phyloP scores from a whole-genome alignment of 2,888 invertebrate species.

The Crocallis elinguaria region DNA sequence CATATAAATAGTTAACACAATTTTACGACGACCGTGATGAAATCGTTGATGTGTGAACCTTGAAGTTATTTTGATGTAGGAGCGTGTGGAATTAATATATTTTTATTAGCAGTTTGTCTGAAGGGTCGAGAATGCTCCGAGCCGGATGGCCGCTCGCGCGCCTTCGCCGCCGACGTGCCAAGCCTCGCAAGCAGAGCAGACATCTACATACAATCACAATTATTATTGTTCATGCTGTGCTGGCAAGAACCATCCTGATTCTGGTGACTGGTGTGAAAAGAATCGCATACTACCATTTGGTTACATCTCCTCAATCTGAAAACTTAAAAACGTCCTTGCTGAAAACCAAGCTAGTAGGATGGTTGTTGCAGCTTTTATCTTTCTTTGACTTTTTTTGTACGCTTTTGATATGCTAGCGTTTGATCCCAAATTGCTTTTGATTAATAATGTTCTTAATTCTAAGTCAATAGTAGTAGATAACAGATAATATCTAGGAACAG shows the following conservation, averaged over 20 bases:
- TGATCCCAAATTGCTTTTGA: too few species aligned
- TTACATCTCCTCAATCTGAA: too few species aligned
- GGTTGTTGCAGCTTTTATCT: too few species aligned
- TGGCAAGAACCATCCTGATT: conserved; percentile 15
- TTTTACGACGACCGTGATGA: conserved; percentile 22
- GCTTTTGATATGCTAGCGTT: too few species aligned
- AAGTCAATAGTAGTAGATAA: too few species aligned
- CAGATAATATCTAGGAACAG: too few species aligned
- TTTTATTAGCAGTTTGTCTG: conserved; percentile 51
- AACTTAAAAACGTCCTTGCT: neutral
- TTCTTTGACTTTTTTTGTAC: too few species aligned
- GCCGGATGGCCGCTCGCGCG: conserved; percentile 55
- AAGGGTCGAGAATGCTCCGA: conserved; percentile 47
- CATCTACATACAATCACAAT: conserved; percentile 37
- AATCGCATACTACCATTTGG: neutral
- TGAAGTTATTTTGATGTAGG: conserved; percentile 40
- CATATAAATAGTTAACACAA: conserved; percentile 25
- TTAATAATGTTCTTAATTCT: too few species aligned
- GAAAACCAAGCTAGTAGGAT: too few species aligned
- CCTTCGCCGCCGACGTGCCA: conserved; percentile 52
- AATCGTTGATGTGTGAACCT: conserved; percentile 27
- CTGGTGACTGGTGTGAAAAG: neutral
- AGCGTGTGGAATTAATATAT: conserved; percentile 37
- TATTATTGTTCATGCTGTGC: conserved; percentile 31
- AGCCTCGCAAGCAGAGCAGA: conserved; percentile 46